Conservation (phyloP, 2,113 vertebrate species). For the Misgurnus mizolepis region DNA sequence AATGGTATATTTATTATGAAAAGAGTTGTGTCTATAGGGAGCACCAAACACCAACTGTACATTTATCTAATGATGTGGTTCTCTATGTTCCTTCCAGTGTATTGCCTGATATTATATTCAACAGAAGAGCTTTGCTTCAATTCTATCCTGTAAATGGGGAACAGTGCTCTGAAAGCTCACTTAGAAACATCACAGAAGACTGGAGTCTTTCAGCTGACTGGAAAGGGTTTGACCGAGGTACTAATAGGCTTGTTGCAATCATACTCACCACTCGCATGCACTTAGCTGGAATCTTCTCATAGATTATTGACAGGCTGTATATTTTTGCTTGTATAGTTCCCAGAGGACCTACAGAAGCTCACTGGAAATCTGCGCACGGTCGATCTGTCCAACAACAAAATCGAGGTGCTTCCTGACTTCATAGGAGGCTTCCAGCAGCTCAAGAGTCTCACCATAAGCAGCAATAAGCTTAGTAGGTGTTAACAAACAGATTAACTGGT, state of each 20-base stretch:
- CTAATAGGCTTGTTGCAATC: slow-evolving; percentile 25
- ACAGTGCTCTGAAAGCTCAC: slow-evolving; percentile 93
- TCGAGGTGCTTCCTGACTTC: slow-evolving; percentile 81
- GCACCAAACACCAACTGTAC: too few relatives aligned
- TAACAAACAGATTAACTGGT: background rate
- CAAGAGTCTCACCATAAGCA: slow-evolving; percentile 89
- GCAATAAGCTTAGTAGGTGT: slow-evolving; percentile 88
- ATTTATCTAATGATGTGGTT: too few relatives aligned
- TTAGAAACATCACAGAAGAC: slow-evolving; percentile 98
- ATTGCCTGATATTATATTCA: background rate
- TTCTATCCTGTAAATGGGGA: slow-evolving; percentile 81
- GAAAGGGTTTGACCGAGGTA: slow-evolving; percentile 91
- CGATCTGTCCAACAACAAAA: slow-evolving; percentile 92
- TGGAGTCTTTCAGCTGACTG: slow-evolving; percentile 94
- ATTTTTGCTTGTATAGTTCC: slow-evolving; percentile 77
- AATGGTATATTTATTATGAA: too few relatives aligned
- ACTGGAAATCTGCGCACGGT: slow-evolving; percentile 88
- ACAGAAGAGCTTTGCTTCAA: background rate
- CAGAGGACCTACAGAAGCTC: slow-evolving; percentile 91
- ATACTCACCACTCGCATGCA: slow-evolving; percentile 2
- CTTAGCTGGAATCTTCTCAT: background rate
- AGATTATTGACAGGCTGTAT: slow-evolving; percentile 3
- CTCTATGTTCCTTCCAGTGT: background rate
- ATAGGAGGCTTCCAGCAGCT: slow-evolving; percentile 88
- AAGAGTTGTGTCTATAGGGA: too few relatives aligned